These are phyloP conservation scores for Pipra filicauda DNA, from an alignment of 2,113 vertebrate species.

Conservation along the genomic window DNA sequence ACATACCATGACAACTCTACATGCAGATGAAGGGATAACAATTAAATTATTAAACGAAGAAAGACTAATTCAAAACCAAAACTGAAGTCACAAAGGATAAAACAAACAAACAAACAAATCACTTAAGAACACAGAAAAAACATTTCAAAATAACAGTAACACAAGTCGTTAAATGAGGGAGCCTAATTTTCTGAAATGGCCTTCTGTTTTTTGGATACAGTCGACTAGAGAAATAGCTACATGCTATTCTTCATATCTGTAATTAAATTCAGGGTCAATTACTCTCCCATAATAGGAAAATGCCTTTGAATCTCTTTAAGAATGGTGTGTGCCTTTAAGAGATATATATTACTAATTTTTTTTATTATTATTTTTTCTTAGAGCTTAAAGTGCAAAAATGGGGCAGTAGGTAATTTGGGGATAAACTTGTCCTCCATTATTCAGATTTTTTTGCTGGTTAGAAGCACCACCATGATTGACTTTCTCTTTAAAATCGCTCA, in stretches of 20 bases:
- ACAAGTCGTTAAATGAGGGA: neutral
- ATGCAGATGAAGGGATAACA: neutral
- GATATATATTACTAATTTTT: neutral
- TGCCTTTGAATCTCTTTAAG: neutral
- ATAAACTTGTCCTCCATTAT: neutral
- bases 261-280: neutral
- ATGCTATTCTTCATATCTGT: neutral
- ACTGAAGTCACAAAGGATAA: neutral
- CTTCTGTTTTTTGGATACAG: neutral
- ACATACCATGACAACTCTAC: neutral
- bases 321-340: neutral
- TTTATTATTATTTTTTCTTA: neutral
- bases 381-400: neutral
- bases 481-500: conserved; percentile 76
- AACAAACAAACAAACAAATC: neutral
- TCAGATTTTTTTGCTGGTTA: neutral
- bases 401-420: neutral
- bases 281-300: neutral
- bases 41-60: neutral
- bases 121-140: neutral
- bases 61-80: neutral
- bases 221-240: neutral
- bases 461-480: conserved; percentile 63
- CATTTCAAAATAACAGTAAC: neutral
- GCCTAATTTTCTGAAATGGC: neutral